phyloP scores from a whole-genome alignment of 1,140 invertebrate genomes.

The Rhopalosiphum maidis region DNA sequence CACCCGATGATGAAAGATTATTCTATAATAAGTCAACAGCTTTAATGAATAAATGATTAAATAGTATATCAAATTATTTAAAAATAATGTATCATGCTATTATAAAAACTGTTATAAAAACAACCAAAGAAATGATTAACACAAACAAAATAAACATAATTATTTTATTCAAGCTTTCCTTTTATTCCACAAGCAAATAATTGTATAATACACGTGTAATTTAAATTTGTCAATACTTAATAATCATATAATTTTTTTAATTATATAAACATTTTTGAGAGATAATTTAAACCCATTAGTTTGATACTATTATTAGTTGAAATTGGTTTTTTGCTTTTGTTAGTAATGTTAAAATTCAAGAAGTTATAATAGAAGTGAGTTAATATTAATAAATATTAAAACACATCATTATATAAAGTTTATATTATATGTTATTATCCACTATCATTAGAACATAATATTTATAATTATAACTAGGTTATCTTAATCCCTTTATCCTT shows the following conservation, averaged over 20 bases:
- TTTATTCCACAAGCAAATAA: not conserved
- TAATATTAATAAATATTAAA: not conserved
- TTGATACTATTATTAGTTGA: not conserved
- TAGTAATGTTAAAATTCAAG: not conserved
- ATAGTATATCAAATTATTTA: conserved; percentile 58
- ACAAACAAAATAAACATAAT: conserved; percentile 5
- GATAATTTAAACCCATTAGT: not conserved
- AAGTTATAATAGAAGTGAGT: not conserved
- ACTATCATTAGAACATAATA: not conserved
- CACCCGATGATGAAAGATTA: conserved; percentile 74
- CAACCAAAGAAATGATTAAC: conserved; percentile 29
- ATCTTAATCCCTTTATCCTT: not conserved
- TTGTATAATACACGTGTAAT: not conserved
- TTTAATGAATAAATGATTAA: conserved; percentile 37
- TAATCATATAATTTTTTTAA: too few relatives aligned
- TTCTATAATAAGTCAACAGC: conserved; percentile 69
- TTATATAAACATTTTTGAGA: too few relatives aligned
- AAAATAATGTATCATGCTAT: not conserved
- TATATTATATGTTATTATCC: not conserved
- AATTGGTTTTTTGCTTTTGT: not conserved
- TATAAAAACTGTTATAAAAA: conserved; percentile 31
- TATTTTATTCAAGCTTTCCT: not conserved
- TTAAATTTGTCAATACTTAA: not conserved
- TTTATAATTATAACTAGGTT: not conserved
- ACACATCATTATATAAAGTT: not conserved